A percentile compares a stretch with the other conserved stretches of the same genome.
Evolutionary conservation across 1,140 invertebrate species (phyloP).

Genomic region (Platorchestia sp.): DNA sequence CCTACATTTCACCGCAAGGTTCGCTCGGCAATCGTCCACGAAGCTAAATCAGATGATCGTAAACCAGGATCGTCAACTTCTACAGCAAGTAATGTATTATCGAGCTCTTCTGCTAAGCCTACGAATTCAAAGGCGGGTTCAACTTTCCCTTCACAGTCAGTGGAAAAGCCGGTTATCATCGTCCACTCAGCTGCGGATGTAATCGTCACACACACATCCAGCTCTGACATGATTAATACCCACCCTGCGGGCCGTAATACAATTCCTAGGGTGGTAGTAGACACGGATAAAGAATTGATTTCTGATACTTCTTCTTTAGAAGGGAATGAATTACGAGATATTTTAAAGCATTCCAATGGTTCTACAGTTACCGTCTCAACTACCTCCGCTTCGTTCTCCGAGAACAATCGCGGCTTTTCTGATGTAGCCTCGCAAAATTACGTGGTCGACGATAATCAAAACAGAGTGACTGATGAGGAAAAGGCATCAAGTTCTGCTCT

Average conservation of each 20-base stretch:
- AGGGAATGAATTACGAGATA: neutral
- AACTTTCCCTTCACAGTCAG: neutral
- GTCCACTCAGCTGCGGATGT: neutral
- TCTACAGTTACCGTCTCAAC: neutral
- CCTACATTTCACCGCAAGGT: neutral
- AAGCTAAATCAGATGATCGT: neutral
- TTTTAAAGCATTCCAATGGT: neutral
- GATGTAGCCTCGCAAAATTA: neutral
- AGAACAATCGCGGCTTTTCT: neutral
- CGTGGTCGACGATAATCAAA: constrained; percentile 22
- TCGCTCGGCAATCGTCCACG: neutral
- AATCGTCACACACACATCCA: neutral
- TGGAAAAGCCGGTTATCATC: neutral
- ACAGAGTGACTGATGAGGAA: constrained; percentile 35
- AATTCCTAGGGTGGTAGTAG: neutral
- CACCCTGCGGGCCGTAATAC: neutral
- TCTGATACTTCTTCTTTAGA: neutral
- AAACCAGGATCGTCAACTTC: neutral
- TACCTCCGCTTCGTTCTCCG: neutral
- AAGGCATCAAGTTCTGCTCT: neutral
- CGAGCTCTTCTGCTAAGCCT: neutral
- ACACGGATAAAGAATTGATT: neutral
- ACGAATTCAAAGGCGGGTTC: neutral
- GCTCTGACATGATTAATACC: neutral
- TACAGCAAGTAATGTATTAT: neutral